phyloP scores from a whole-genome alignment of 2,888 invertebrate genomes.

The Homarus gammarus region DNA sequence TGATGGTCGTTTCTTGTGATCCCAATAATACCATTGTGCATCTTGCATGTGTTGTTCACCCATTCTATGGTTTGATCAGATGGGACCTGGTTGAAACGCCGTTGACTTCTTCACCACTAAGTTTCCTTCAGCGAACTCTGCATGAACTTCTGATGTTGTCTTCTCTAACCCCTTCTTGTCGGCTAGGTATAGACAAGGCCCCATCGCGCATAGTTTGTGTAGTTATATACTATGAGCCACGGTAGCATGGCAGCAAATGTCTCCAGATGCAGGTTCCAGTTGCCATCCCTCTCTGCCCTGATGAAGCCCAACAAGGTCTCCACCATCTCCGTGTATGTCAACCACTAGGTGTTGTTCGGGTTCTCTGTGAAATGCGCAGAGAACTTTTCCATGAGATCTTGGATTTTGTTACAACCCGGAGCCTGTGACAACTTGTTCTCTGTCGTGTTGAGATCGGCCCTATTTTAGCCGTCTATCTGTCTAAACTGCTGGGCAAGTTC shows the following conservation, averaged over 20 bases:
- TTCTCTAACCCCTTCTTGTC: not conserved
- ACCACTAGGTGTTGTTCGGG: not conserved
- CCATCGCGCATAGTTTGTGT: no score
- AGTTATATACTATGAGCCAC: not conserved
- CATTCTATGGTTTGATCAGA: no score
- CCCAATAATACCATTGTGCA: not conserved
- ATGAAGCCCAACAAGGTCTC: no score
- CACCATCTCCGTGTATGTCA: not conserved
- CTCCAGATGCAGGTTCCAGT: not conserved
- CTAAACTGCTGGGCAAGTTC: not conserved
- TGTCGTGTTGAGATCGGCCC: not conserved
- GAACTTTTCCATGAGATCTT: not conserved
- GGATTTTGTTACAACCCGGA: not conserved
- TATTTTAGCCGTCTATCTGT: not conserved
- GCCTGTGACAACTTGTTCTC: not conserved
- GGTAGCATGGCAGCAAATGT: slow-evolving; percentile 22
- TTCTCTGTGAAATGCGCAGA: not conserved
- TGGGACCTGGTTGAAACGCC: not conserved
- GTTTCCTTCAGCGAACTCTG: no score
- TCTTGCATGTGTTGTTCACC: not conserved
- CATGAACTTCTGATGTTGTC: no score
- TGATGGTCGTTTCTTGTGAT: not conserved
- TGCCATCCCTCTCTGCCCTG: no score
- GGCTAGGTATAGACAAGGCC: not conserved
- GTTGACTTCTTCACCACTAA: slow-evolving; percentile 15